These are phyloP conservation scores for Atrina japonica DNA, from an alignment of 2,888 invertebrate genomes.

Conservation along the genomic window DNA sequence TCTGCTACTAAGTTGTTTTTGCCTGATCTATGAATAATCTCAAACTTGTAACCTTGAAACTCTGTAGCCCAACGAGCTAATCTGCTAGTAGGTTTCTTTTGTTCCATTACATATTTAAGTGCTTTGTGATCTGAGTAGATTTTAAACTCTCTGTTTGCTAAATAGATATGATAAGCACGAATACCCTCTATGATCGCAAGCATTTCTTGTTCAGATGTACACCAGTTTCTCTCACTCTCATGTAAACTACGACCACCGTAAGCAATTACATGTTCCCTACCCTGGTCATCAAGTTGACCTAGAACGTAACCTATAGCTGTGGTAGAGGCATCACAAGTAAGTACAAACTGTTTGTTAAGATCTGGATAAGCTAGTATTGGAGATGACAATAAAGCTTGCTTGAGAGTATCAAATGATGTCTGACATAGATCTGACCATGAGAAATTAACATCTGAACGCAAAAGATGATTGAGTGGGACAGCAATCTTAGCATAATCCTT, in stretches of 20 bases:
- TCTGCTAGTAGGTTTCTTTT: constrained; percentile 25
- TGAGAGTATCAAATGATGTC: constrained; percentile 1
- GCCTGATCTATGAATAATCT: constrained; percentile 25
- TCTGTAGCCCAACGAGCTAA: constrained; percentile 39
- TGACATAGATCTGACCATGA: constrained; percentile 18
- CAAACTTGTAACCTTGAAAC: constrained; percentile 37
- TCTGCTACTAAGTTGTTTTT: constrained; percentile 24
- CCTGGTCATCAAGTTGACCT: constrained; percentile 35
- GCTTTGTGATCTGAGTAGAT: constrained; percentile 43
- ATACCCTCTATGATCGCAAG: constrained; percentile 17
- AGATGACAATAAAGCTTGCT: constrained; percentile 27
- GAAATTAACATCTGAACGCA: constrained; percentile 11
- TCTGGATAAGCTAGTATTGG: constrained; percentile 20
- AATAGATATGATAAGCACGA: constrained; percentile 28
- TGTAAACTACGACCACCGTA: constrained; percentile 45
- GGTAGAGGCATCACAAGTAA: constrained; percentile 18
- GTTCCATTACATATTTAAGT: constrained; percentile 32
- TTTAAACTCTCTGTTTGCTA: constrained; percentile 32
- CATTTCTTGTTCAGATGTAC: constrained; percentile 6
- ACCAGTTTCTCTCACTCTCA: constrained; percentile 11
- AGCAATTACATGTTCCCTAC: constrained; percentile 42
- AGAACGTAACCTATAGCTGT: constrained; percentile 40
- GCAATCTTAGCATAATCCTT: constrained; percentile 43
- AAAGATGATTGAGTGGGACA: constrained; percentile 32
- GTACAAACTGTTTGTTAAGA: constrained; percentile 19